A percentile compares a stretch with the other conserved stretches of the same genome.
Conservation (phyloP, 2,113 vertebrate species). For the Antechinus stuartii region DNA sequence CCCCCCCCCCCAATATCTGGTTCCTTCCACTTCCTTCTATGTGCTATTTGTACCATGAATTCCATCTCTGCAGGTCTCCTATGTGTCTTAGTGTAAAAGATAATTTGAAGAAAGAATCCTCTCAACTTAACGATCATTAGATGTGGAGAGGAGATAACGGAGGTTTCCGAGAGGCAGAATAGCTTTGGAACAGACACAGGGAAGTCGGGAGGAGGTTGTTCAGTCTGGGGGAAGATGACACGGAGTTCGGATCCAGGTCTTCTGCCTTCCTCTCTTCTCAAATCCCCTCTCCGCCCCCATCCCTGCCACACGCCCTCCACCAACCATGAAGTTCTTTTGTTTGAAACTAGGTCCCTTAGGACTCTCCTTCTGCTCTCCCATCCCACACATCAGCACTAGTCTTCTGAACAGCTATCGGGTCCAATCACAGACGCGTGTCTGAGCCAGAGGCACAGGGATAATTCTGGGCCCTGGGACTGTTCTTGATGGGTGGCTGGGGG, state of each 20-base stretch:
- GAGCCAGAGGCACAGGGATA: not conserved
- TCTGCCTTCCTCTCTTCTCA: not conserved
- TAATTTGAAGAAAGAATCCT: not conserved
- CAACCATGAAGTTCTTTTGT: not conserved
- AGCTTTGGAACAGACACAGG: not conserved
- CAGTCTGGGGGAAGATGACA: not conserved
- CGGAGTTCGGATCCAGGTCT: not conserved
- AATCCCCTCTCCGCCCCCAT: not conserved
- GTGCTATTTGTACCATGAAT: not conserved
- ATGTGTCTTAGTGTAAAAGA: not conserved
- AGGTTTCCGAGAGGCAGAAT: not conserved
- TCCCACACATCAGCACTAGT: not conserved
- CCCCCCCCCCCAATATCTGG: not conserved
- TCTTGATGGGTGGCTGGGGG: not conserved
- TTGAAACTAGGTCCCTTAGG: not conserved
- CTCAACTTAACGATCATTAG: not conserved
- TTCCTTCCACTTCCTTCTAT: not conserved
- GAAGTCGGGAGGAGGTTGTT: not conserved
- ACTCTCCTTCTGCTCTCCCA: not conserved
- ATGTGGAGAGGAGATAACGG: not conserved
- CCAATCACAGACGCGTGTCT: not conserved
- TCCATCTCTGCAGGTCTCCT: not conserved
- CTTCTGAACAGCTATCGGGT: not conserved
- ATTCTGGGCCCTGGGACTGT: not conserved
- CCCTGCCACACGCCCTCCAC: not conserved